Conservation (phyloP, 2,888 invertebrate genomes). For the Bombylius discolor region DNA sequence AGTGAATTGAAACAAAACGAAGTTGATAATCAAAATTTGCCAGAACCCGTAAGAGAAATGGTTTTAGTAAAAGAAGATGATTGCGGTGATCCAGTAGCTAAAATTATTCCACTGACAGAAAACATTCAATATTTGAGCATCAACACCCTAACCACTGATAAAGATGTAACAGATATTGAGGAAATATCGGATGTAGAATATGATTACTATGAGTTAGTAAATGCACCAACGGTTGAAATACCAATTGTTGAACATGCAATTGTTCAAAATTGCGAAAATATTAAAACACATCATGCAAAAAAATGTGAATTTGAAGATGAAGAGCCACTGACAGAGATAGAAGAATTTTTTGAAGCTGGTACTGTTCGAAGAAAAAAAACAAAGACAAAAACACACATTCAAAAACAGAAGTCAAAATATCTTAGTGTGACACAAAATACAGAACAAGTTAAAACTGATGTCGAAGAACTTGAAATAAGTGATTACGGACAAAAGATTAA, state of each 20-base stretch:
- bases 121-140: conserved; percentile 18
- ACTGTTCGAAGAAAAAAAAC: conserved; percentile 30
- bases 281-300: conserved; percentile 20
- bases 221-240: conserved; percentile 14
- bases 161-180: conserved; percentile 31
- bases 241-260: conserved; percentile 22
- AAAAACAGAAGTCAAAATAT: conserved; percentile 21
- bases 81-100: conserved; percentile 35
- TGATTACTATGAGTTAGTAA: not conserved
- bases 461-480: conserved; percentile 36
- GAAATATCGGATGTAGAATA: conserved; percentile 23
- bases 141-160: conserved; percentile 7
- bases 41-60: conserved; percentile 37
- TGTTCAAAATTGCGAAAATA: conserved; percentile 15
- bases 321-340: conserved; percentile 38
- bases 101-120: conserved; percentile 37
- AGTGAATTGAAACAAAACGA: conserved; percentile 4
- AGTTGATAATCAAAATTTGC: conserved; percentile 25
- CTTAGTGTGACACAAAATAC: conserved; percentile 10
- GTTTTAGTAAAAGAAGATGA: conserved; percentile 34
- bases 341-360: conserved; percentile 34
- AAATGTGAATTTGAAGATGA: conserved; percentile 14
- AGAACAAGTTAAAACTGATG: conserved; percentile 25
- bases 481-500: conserved; percentile 20
- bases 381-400: conserved; percentile 16